Evolutionary conservation across 2,888 invertebrate species (phyloP).

Genomic region (Acrocera orbiculus): DNA sequence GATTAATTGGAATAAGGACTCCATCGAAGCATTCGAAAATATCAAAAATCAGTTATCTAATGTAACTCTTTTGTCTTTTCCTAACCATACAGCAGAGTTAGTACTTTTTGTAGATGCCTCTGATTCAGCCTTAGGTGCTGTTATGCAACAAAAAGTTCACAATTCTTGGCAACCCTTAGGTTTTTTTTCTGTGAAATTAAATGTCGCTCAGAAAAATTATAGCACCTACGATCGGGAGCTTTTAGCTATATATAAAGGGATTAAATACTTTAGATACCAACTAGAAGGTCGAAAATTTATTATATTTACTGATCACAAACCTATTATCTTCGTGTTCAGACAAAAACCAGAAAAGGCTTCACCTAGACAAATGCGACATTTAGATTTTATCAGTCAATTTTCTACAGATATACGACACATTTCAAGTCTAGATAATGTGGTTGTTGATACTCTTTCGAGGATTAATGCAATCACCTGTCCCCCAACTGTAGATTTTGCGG

Average conservation of each 20-base stretch:
- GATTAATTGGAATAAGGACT: neutral
- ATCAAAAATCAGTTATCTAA: neutral
- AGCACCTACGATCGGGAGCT: slow-evolving; percentile 1
- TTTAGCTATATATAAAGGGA: neutral
- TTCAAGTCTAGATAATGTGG: neutral
- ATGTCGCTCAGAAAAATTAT: neutral
- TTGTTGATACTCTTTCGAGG: neutral
- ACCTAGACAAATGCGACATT: neutral
- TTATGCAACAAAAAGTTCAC: neutral
- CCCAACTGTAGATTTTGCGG: neutral
- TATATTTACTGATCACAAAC: slow-evolving; percentile 1
- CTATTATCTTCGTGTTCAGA: neutral
- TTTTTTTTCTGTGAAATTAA: slow-evolving; percentile 1
- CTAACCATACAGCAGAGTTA: neutral
- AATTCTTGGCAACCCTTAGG: neutral
- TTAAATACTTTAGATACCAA: neutral
- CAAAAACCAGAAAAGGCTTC: neutral
- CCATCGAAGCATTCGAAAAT: neutral
- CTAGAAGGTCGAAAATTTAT: neutral
- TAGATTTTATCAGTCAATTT: neutral
- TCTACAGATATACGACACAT: neutral
- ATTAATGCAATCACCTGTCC: neutral
- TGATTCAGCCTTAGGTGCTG: neutral
- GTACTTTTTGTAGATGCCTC: slow-evolving; percentile 1
- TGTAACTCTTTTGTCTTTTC: neutral